These are phyloP conservation scores for zebrafish (Danio rerio) DNA, from an alignment of 2,113 vertebrate species.

Conservation along the genomic window GRCz12tu NC_133188.1:14673001-14673500, in stretches of 20 bases:
- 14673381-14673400: neutral
- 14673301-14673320: no score
- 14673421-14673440: no score
- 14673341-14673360: neutral
- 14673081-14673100: neutral
- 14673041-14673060: constrained; percentile 13
- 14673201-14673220: neutral
- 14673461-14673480: no score
- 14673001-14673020: constrained; percentile 5
- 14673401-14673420: neutral
- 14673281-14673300: no score
- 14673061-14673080: neutral
- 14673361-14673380: neutral
- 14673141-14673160: neutral
- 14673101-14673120: neutral
- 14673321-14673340: no score
- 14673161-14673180: neutral
- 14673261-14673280: neutral
- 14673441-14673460: no score
- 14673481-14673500: no score
- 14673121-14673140: neutral
- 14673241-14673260: neutral
- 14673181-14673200: neutral
- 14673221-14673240: no score
- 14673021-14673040: constrained; percentile 11